A percentile compares a stretch with the other conserved stretches of the same genome.
These are phyloP conservation scores for Synergus laeviventris DNA, from an alignment of 2,888 invertebrate species.

Conservation along the genomic window DNA sequence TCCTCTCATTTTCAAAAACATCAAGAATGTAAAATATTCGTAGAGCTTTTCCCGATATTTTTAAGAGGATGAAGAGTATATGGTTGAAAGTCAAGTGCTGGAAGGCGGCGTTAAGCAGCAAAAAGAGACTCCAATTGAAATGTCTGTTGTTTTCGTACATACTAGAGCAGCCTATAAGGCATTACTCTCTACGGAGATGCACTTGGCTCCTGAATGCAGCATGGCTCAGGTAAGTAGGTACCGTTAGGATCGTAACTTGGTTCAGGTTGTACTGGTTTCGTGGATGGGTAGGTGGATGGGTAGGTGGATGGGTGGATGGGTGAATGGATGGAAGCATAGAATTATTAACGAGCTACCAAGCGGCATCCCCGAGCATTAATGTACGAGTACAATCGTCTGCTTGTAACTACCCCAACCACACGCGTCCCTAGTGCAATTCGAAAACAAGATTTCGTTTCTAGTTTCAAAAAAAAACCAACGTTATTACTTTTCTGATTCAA, in stretches of 20 bases:
- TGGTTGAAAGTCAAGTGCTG: background rate
- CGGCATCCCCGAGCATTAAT: slow-evolving; percentile 64
- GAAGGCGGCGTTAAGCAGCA: background rate
- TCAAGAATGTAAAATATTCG: slow-evolving; percentile 35
- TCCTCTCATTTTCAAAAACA: too few relatives aligned
- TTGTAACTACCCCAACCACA: slow-evolving; percentile 10
- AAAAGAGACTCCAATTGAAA: slow-evolving; percentile 15
- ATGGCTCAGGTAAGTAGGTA: slow-evolving; percentile 20
- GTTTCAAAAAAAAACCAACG: background rate
- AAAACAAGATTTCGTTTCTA: background rate
- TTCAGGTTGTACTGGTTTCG: slow-evolving; percentile 31
- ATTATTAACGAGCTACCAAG: slow-evolving; percentile 67
- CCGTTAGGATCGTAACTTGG: slow-evolving; percentile 13
- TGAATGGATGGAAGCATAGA: slow-evolving; percentile 51
- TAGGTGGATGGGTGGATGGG: slow-evolving; percentile 47
- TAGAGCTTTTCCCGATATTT: background rate
- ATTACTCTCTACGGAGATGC: slow-evolving; percentile 20
- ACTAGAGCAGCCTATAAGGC: background rate
- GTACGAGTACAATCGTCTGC: slow-evolving; percentile 60
- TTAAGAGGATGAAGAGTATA: background rate
- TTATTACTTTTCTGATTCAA: background rate
- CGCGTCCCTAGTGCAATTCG: slow-evolving; percentile 19
- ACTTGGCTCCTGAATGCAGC: slow-evolving; percentile 33
- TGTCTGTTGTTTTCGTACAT: slow-evolving; percentile 18
- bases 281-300: slow-evolving; percentile 38